phyloP scores from a whole-genome alignment of 2,888 invertebrate species.

The Zhuqinia jingwanae region DNA sequence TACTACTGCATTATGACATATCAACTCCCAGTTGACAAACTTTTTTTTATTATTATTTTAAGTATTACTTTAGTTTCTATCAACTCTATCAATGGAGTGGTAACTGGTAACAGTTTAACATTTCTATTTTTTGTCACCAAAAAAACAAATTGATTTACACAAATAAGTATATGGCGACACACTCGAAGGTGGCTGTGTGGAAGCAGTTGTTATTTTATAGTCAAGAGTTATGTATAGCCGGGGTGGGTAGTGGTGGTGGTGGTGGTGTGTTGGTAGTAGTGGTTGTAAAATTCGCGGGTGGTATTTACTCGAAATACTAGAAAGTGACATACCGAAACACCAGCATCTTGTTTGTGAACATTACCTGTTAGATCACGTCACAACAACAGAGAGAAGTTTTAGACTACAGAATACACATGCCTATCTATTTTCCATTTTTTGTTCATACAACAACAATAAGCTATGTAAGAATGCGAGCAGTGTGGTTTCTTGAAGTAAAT shows the following conservation, averaged over 20 bases:
- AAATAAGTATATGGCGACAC: conserved; percentile 11
- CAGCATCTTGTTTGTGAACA: not conserved
- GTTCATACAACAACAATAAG: no score
- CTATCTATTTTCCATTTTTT: no score
- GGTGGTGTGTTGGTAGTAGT: conserved; percentile 17
- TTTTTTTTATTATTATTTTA: conserved; percentile 21
- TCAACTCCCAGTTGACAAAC: conserved; percentile 36
- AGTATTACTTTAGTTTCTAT: no score
- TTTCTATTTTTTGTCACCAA: conserved; percentile 13
- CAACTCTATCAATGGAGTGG: conserved; percentile 1
- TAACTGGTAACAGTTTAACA: conserved; percentile 15
- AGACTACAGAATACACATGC: no score
- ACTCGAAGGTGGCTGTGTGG: not conserved
- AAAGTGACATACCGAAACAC: conserved; percentile 1
- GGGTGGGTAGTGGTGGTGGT: no score
- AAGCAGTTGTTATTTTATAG: conserved; percentile 25
- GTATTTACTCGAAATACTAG: conserved; percentile 5
- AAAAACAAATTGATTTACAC: conserved; percentile 55
- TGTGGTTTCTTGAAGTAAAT: not conserved
- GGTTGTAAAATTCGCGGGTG: conserved; percentile 27
- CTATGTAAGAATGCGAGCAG: no score
- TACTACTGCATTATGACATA: conserved; percentile 34
- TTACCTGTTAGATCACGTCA: conserved; percentile 42
- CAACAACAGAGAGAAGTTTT: no score
- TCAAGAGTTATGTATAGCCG: conserved; percentile 28